Percentiles rank a stretch among this genome's conserved stretches.
phyloP scores from a whole-genome alignment of 1,140 invertebrate genomes.

The Magallana ariakensis region DNA sequence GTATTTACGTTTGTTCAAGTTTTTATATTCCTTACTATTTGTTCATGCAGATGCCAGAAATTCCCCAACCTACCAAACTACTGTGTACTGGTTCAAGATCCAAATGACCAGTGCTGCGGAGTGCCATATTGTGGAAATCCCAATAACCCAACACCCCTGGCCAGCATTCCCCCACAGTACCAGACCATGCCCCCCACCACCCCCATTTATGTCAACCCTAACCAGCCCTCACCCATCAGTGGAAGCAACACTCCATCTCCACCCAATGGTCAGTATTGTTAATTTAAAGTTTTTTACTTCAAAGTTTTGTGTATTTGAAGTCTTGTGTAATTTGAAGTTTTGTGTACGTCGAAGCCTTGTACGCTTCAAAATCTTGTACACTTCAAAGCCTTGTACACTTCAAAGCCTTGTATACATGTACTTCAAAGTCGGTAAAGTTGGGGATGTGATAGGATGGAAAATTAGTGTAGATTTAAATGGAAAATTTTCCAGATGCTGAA shows the following conservation, averaged over 20 bases:
- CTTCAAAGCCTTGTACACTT: too few relatives aligned
- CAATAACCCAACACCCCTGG: conserved; percentile 47
- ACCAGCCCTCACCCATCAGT: not conserved
- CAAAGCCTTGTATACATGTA: too few relatives aligned
- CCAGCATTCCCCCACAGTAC: conserved; percentile 54
- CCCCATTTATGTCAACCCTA: conserved; percentile 33
- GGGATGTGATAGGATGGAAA: too few relatives aligned
- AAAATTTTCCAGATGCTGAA: too few relatives aligned
- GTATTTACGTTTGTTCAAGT: too few relatives aligned
- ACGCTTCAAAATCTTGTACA: too few relatives aligned
- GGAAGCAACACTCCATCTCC: not conserved
- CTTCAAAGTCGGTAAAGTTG: too few relatives aligned
- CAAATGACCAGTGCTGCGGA: conserved; percentile 65
- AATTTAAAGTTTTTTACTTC: too few relatives aligned
- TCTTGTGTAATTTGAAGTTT: too few relatives aligned
- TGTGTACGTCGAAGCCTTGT: too few relatives aligned
- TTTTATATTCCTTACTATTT: not conserved
- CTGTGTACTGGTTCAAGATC: conserved; percentile 62
- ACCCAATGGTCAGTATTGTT: not conserved
- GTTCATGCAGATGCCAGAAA: conserved; percentile 59
- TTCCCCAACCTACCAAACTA: conserved; percentile 65
- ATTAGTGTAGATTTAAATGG: too few relatives aligned
- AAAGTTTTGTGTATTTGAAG: too few relatives aligned
- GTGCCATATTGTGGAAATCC: conserved; percentile 58
- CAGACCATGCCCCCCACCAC: conserved; percentile 56